Evolutionary conservation across 2,113 vertebrate genomes (phyloP), one percentile per base, ranked within the genome.

Genomic region (Corvus hawaiiensis): DNA sequence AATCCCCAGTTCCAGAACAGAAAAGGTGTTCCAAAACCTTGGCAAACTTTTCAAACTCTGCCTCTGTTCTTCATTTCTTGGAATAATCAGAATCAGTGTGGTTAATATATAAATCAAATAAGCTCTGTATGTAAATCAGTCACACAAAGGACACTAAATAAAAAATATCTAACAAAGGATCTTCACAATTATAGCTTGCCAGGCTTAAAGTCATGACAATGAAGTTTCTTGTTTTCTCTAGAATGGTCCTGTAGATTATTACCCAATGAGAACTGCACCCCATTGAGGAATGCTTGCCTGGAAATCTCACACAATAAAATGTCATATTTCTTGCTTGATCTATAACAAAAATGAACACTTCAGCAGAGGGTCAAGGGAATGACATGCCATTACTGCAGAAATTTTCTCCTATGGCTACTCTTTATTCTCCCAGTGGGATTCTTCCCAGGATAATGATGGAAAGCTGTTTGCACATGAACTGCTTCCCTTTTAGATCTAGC

Each of bases 391-490:
- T 95, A 93, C 87, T 90, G 56, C 80, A 96, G 89, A 96, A 94
- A 96, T 77, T 93, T 90, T 96, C 95, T 97, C 88, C 95, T 96
- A 95, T 94, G 94, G 93, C 94, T 96, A 95, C 92, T 91, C 89
- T 95, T 94, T 91, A 91, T 93, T 93, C 85, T 95, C 90, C 90
- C 91, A 88, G 95, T 96, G 92, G 92, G 94, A 95, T 91, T 94
- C 92, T 94, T 95, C 83, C 56, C 71, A 92, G 89, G 72, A 90
- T 93, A 97, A 97, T 84, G 92, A 66, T 91, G 76, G 90, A 96
- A 97, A 90, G 92, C 71, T 84, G 64, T 96, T 96, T 94, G 97
- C 94, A 97, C 92, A 95, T 95, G 93, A 97, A 93, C 92, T 92
- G 92, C 55, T 96, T 96, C 94, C 74, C 64, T 94, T 95, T 96